Evolutionary conservation across 2,888 invertebrate genomes (phyloP).

Genomic region (Scaptomyza flava): DNA sequence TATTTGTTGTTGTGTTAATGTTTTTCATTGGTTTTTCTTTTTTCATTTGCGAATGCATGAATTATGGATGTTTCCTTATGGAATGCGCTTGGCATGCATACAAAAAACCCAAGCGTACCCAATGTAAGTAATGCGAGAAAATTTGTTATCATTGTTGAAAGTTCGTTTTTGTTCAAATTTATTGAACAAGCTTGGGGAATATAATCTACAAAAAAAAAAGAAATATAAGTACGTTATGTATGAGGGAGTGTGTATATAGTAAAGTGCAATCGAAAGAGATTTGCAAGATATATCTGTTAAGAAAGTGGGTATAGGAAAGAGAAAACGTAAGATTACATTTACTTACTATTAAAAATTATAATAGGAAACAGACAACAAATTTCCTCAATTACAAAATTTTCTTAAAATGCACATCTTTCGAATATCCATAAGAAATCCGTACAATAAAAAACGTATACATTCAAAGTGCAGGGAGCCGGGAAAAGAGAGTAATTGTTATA

Average conservation of each 20-base stretch:
- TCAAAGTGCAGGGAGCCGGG: neutral
- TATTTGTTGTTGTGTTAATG: slow-evolving; percentile 69
- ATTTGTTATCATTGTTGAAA: slow-evolving; percentile 65
- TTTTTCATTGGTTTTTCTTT: slow-evolving; percentile 68
- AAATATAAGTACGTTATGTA: slow-evolving; percentile 20
- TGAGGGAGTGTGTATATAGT: neutral
- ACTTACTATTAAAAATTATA: no score
- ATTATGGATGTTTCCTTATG: slow-evolving; percentile 76
- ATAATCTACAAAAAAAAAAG: slow-evolving; percentile 14
- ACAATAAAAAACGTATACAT: slow-evolving; percentile 37
- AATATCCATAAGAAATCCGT: slow-evolving; percentile 28
- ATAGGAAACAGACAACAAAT: neutral
- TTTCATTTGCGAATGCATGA: slow-evolving; percentile 76
- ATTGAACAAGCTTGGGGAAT: slow-evolving; percentile 36
- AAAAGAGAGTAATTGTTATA: slow-evolving; percentile 68
- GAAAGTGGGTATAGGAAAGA: neutral
- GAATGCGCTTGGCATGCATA: slow-evolving; percentile 62
- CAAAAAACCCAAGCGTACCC: slow-evolving; percentile 42
- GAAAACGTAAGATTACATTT: no score
- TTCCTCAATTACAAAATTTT: slow-evolving; percentile 1
- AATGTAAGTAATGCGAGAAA: slow-evolving; percentile 45
- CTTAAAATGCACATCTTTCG: slow-evolving; percentile 36
- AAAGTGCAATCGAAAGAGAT: slow-evolving; percentile 27
- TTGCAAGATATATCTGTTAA: slow-evolving; percentile 12
- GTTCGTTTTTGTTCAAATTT: slow-evolving; percentile 50